Evolutionary conservation across 1,140 invertebrate genomes (phyloP).

Genomic region (Drosophila kikkawai): DNA sequence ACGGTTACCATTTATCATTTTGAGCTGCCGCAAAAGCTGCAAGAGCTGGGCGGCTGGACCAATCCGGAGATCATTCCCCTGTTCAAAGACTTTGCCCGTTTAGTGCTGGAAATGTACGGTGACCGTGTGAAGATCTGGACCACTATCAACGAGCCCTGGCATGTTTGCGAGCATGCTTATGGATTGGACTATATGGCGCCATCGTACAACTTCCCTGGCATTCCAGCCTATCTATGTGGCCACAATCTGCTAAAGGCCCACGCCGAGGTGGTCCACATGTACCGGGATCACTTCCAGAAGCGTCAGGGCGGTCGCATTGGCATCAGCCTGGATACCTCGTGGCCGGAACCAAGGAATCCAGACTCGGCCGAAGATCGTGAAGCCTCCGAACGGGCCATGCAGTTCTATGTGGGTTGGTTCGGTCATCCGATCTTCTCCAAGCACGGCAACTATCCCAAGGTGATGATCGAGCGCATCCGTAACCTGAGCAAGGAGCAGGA

Average conservation of each 20-base stretch:
- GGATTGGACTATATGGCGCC: constrained; percentile 87
- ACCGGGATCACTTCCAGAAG: constrained; percentile 87
- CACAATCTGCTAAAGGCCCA: constrained; percentile 89
- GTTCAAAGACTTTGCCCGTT: constrained; percentile 87
- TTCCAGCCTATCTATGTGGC: constrained; percentile 87
- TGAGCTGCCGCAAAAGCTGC: constrained; percentile 88
- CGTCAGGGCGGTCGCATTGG: constrained; percentile 88
- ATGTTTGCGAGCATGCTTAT: constrained; percentile 88
- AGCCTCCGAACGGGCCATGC: constrained; percentile 86
- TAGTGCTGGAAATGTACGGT: constrained; percentile 87
- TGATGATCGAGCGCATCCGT: constrained; percentile 87
- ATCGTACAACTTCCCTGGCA: constrained; percentile 86
- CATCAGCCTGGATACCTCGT: constrained; percentile 87
- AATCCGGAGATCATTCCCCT: constrained; percentile 87
- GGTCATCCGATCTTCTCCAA: constrained; percentile 88
- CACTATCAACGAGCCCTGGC: constrained; percentile 91
- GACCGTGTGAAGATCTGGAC: constrained; percentile 89
- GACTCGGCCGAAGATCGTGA: constrained; percentile 85
- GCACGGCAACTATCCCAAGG: constrained; percentile 88
- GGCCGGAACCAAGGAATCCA: constrained; percentile 87
- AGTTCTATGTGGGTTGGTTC: constrained; percentile 87
- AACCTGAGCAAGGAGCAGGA: constrained; percentile 87
- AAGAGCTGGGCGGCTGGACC: constrained; percentile 88
- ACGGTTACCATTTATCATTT: constrained; percentile 91
- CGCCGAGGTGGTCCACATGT: constrained; percentile 88